Evolutionary conservation across 2,888 invertebrate genomes (phyloP), one percentile per base, ranked within the genome.

Genomic region (Lepidocyrtinus sp.): DNA sequence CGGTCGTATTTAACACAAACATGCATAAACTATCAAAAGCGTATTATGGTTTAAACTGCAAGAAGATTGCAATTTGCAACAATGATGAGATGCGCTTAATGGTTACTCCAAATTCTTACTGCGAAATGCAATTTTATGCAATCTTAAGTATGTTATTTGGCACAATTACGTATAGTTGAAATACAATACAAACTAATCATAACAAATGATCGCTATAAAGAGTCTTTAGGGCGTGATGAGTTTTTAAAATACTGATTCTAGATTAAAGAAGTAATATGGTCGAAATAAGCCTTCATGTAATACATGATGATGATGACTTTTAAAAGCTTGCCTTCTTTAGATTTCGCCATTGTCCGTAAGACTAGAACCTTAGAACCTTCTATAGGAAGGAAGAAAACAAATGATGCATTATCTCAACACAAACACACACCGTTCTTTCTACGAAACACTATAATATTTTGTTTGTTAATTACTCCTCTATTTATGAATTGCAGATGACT

Each of bases 401-500:
- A 59, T 21, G 12, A 50, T 17, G 50, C 36, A 12, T 50, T n/a
- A n/a, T n/a, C n/a, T n/a, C n/a, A n/a, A n/a, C n/a, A n/a, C n/a
- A n/a, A n/a, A n/a, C n/a, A n/a, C n/a, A 50, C 17, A 50, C 50
- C 50, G 50, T 50, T 50, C 50, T 15, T 50, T 50, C 50, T 17
- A 7, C 12, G 50, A 50, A 50, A 50, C 17, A 12, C 50, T 7
- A 36, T 36, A 9, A 12, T 36, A 9, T 36, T 36, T 36, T 12
- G 36, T 9, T 36, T 59, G 22, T 22, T 59, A 59, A 59, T 59
- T 59, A n/a, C 59, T 21, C 7, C 59, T 21, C 19, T n/a, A 55
- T 15, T 78, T 72, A 78, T 19, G 21, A 22, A 21, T 85, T 84
- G n/a, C 83, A 85, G 85, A 85, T 84, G 85, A 83, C 81, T 83